These are phyloP conservation scores for Pygathrix nemaeus DNA, from an alignment of 2,113 vertebrate genomes.

Conservation along the genomic window DNA sequence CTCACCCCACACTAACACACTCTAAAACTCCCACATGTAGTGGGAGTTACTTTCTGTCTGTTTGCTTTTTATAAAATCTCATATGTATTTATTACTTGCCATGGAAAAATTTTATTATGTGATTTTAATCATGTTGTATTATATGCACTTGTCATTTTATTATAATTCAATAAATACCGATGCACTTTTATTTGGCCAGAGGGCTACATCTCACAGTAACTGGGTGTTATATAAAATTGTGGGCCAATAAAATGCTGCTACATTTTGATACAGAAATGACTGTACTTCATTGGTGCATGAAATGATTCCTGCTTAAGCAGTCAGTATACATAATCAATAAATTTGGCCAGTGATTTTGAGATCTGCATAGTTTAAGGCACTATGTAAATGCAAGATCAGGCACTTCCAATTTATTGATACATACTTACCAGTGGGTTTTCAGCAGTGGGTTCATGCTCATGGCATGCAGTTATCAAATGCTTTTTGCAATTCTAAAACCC, in stretches of 20 bases:
- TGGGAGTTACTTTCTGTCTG: not conserved
- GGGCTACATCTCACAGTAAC: not conserved
- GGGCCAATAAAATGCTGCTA: conserved; percentile 3
- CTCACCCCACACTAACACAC: not conserved
- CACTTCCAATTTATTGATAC: not conserved
- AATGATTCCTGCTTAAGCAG: conserved; percentile 32
- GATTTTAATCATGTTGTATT: conserved; percentile 17
- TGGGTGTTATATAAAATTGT: not conserved
- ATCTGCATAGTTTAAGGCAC: conserved; percentile 5
- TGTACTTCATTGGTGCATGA: conserved; percentile 36
- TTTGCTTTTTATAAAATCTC: not conserved
- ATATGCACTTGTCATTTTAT: not conserved
- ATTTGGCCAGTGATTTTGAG: not conserved
- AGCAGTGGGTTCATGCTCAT: not conserved
- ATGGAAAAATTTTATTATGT: not conserved
- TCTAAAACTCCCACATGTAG: not conserved
- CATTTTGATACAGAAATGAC: conserved; percentile 41
- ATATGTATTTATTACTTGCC: not conserved
- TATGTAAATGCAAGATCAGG: conserved; percentile 7
- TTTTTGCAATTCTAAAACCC: not conserved
- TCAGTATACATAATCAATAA: conserved; percentile 40
- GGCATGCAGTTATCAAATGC: not conserved
- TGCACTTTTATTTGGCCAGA: not conserved
- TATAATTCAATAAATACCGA: not conserved
- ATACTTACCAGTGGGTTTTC: not conserved